A percentile compares a stretch with the other conserved stretches of the same genome.
phyloP scores from a whole-genome alignment of 2,113 vertebrate species.

The Cyanoramphus novaezelandiae region DNA sequence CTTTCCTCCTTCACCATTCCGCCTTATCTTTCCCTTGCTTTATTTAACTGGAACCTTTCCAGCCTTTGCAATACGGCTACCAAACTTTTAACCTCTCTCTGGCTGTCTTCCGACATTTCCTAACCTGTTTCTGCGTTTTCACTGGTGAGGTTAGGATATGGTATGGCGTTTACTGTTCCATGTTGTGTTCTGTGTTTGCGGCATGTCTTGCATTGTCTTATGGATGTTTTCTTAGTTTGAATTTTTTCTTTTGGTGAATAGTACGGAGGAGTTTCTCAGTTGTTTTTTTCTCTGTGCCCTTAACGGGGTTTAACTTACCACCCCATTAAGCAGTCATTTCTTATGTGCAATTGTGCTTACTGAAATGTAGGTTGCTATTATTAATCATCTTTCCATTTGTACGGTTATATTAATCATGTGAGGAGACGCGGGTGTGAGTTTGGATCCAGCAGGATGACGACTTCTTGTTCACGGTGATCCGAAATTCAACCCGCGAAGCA shows the following conservation, averaged over 20 bases:
- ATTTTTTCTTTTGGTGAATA: background rate
- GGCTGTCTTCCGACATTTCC: background rate
- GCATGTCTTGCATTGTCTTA: conserved; percentile 4
- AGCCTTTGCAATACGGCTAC: background rate
- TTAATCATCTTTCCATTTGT: conserved; percentile 36
- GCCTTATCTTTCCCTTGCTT: background rate
- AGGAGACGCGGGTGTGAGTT: background rate
- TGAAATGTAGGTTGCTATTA: conserved; percentile 55
- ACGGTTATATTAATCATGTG: conserved; percentile 32
- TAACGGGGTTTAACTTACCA: conserved; percentile 42
- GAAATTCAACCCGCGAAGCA: background rate
- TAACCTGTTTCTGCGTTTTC: background rate
- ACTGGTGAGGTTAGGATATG: background rate
- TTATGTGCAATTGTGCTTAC: conserved; percentile 56
- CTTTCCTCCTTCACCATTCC: background rate
- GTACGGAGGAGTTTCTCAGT: background rate
- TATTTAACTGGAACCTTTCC: background rate
- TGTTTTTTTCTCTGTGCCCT: conserved; percentile 17
- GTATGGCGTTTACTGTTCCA: background rate
- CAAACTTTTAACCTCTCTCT: background rate
- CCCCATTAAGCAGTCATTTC: conserved; percentile 55
- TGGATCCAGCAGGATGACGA: conserved; percentile 10
- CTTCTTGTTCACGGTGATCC: background rate
- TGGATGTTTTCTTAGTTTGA: background rate
- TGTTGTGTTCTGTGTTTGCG: background rate